Conservation (phyloP, 2,113 vertebrate species). For the Struthidea cinerea region DNA sequence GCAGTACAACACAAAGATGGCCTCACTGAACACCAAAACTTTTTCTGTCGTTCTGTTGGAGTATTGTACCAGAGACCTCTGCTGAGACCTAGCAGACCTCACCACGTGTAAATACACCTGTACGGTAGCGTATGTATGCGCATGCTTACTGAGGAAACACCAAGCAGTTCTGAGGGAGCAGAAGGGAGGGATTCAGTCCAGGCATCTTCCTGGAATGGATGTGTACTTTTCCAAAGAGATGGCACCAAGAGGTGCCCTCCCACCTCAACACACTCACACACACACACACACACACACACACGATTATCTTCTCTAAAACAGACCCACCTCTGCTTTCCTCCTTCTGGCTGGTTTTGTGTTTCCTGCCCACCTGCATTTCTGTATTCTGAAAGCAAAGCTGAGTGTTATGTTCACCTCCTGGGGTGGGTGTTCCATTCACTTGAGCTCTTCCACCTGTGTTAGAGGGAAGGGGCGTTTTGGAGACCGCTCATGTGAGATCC, state of each 20-base stretch:
- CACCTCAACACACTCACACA: background rate
- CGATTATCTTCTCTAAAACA: background rate
- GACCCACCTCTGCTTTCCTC: background rate
- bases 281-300: background rate
- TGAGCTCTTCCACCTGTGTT: background rate
- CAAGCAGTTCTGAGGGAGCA: background rate
- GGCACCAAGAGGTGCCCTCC: background rate
- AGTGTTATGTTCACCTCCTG: background rate
- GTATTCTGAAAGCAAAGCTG: background rate
- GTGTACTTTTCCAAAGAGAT: slow-evolving; percentile 22
- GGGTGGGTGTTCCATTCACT: background rate
- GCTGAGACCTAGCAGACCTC: slow-evolving; percentile 41
- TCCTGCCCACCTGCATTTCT: background rate
- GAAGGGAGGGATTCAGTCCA: background rate
- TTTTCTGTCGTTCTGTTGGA: slow-evolving; percentile 28
- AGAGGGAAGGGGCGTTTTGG: background rate
- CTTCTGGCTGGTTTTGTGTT: slow-evolving; percentile 16
- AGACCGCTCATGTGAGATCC: background rate
- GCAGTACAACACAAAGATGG: background rate
- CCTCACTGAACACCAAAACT: slow-evolving; percentile 43
- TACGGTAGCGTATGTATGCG: slow-evolving; percentile 19
- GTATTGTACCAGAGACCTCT: slow-evolving; percentile 50
- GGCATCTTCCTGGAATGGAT: background rate
- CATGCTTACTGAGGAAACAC: slow-evolving; percentile 37
- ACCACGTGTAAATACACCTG: slow-evolving; percentile 61